Base-by-base conservation (phyloP, 2,888 invertebrate species). In the Amiota minor region DNA sequence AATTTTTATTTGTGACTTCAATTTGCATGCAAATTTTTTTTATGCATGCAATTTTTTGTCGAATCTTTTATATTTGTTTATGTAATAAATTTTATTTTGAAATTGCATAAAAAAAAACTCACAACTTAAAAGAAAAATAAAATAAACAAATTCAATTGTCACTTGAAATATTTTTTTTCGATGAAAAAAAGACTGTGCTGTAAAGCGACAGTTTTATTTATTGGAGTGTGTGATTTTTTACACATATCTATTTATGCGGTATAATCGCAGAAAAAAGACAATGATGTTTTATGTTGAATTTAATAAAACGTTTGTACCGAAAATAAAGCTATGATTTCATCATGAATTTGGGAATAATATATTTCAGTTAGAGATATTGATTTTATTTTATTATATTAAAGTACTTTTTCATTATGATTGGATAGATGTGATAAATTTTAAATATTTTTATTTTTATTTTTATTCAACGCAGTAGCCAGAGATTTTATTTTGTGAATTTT, bases 131-230 rank as follows among this genome's bases (percentile, higher is more conserved):
- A 67, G 45, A 59, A 70, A 78, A 76, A 76, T 68, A 70, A 77
- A 85, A 85, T 85, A 83, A 85, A 85, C 86, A 85, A 83, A 85
- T 85, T 86, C 85, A 85, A 83, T 80, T 84, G 84, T 84, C 84
- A 23, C 20, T 62, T 62, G n/a, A 8, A 59, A 59, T 11, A 9
- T 59, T 59, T 59, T 59, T 23, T 59, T 59, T 23, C 20, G 59
- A 20, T 16, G 20, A 62, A 23, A 62, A 62, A 62, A n/a, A n/a
- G n/a, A 62, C 14, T 9, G 23, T 47, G 65, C 49, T 18, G 49
- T 20, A 65, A 65, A 12, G 65, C 49, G 65, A 65, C 65, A 65
- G 18, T 65, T 47, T 20, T 12, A 18, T 65, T 65, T 65, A 47
- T 47, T 65, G 46, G 12, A 47, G 47, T 16, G 35, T 62, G 62